These are phyloP conservation scores for Cerastis rubricosa DNA, from an alignment of 2,888 invertebrate genomes.

Conservation along the genomic window DNA sequence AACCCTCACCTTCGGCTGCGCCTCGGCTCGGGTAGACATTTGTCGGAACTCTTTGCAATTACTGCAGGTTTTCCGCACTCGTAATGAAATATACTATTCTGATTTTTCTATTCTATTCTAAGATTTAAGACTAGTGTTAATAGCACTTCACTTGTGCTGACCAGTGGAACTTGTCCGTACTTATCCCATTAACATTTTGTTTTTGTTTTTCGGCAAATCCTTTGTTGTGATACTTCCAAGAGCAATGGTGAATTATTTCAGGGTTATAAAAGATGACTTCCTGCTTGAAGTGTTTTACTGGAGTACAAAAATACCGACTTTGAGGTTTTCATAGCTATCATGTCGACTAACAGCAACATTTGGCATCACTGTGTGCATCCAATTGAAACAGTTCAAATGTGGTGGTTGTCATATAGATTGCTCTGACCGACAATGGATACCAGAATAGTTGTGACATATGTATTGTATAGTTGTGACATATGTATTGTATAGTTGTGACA, in stretches of 20 bases:
- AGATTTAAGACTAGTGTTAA: no score
- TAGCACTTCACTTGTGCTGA: not conserved
- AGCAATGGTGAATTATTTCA: not conserved
- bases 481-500: no score
- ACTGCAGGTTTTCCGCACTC: no score
- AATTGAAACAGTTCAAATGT: constrained; percentile 1
- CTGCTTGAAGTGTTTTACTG: not conserved
- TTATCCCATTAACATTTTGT: no score
- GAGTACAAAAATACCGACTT: not conserved
- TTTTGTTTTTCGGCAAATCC: not conserved
- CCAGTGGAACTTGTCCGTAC: not conserved
- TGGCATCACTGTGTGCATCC: not conserved
- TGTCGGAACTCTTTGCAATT: no score
- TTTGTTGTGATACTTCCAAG: not conserved
- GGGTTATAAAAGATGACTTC: not conserved
- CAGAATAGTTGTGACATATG: no score
- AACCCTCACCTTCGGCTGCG: no score
- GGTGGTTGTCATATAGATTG: constrained; percentile 4
- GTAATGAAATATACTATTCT: no score
- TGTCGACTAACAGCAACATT: not conserved
- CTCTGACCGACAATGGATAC: constrained; percentile 7
- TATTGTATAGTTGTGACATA: no score
- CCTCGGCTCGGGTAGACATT: no score
- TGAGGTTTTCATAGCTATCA: constrained; percentile 1
- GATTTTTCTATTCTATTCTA: no score